Conservation (phyloP, 2,797 vertebrate species). For the Octomys mimax region DNA sequence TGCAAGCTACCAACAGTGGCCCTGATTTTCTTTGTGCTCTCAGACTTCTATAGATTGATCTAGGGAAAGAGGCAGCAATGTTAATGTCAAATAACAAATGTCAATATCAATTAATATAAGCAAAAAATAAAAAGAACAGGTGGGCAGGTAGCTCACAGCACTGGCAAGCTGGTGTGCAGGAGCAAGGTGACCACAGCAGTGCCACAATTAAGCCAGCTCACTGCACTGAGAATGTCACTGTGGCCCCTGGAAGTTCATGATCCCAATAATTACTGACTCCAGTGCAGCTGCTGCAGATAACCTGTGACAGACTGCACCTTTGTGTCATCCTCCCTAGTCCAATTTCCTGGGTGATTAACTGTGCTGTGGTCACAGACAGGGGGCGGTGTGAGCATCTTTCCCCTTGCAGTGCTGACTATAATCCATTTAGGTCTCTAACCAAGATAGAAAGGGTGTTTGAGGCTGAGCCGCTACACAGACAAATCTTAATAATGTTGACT, state of each 20-base stretch:
- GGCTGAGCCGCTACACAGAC: not conserved
- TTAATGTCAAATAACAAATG: not conserved
- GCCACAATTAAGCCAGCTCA: too few relatives aligned
- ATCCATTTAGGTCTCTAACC: not conserved
- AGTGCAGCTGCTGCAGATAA: not conserved
- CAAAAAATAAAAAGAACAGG: not conserved
- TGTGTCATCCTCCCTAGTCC: not conserved
- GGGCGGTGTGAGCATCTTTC: not conserved
- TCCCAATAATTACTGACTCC: not conserved
- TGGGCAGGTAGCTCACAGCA: not conserved
- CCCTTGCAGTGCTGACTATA: not conserved
- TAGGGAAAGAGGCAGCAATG: not conserved
- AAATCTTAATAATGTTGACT: not conserved
- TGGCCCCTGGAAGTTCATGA: not conserved
- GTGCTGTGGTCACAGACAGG: not conserved
- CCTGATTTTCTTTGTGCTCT: not conserved
- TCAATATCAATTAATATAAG: not conserved
- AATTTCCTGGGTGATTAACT: not conserved
- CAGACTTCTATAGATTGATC: not conserved
- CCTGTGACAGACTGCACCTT: not conserved
- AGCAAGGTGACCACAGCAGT: not conserved
- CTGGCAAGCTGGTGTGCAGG: not conserved
- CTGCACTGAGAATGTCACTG: not conserved
- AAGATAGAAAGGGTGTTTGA: not conserved
- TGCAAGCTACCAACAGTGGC: not conserved